phyloP scores from a whole-genome alignment of 1,140 invertebrate species.

The Dryas iulia region DNA sequence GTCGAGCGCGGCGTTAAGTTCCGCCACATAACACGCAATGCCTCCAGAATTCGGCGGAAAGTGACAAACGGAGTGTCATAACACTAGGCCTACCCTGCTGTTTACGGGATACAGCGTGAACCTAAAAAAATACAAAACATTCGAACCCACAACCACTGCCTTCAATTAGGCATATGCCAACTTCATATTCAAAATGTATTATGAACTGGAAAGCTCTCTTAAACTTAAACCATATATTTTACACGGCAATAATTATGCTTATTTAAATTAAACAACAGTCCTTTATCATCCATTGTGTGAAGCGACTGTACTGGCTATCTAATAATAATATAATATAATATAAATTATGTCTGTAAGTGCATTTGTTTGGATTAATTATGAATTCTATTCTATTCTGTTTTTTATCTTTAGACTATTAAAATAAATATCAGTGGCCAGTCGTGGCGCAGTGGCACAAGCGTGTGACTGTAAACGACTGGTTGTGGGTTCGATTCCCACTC shows the following conservation, averaged over 20 bases:
- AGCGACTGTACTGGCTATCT: background rate
- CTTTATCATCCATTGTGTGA: constrained; percentile 7
- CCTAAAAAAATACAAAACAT: too few species aligned
- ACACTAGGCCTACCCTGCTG: too few species aligned
- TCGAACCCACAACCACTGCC: too few species aligned
- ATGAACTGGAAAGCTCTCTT: background rate
- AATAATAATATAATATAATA: background rate
- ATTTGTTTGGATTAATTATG: background rate
- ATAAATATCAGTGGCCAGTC: background rate
- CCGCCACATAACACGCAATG: too few species aligned
- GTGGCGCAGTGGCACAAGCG: too few species aligned
- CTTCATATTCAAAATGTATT: background rate
- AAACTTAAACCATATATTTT: constrained; percentile 22
- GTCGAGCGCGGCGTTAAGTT: too few species aligned
- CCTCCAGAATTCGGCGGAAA: too few species aligned
- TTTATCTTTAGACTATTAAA: background rate
- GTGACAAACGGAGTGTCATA: too few species aligned
- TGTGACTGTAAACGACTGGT: too few species aligned
- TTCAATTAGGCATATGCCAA: too few species aligned
- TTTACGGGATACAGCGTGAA: too few species aligned
- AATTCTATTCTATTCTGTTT: constrained; percentile 1
- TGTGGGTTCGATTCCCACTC: too few species aligned
- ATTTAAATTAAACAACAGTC: background rate
- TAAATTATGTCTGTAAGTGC: background rate
- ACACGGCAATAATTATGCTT: background rate